Conservation (phyloP, 2,113 vertebrate species). For the Sitta europaea region DNA sequence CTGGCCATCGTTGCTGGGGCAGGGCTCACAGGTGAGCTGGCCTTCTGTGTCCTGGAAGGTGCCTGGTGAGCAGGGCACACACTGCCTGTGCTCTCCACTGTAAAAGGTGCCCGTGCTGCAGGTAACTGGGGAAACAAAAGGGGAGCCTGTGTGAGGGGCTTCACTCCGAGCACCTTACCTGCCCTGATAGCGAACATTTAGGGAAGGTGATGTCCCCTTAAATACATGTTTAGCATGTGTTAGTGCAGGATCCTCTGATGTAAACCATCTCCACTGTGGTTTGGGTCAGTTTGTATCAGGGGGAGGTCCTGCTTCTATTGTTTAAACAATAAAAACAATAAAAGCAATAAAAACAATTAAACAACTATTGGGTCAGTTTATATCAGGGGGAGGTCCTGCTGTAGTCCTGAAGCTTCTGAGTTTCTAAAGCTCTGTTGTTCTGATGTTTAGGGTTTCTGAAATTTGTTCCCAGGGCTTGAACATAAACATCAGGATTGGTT, state of each 20-base stretch:
- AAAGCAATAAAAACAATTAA: no score
- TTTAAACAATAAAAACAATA: no score
- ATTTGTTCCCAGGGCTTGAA: no score
- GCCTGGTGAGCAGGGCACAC: constrained; percentile 82
- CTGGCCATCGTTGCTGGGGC: constrained; percentile 84
- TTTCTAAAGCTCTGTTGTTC: no score
- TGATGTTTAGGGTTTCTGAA: no score
- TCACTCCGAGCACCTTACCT: not conserved
- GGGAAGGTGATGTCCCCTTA: no score
- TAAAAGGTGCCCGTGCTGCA: constrained; percentile 87
- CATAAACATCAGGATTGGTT: no score
- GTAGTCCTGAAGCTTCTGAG: no score
- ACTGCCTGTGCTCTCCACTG: constrained; percentile 84
- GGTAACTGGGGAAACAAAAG: constrained; percentile 76
- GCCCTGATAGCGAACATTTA: not conserved
- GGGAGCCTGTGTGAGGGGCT: not conserved
- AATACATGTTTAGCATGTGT: not conserved
- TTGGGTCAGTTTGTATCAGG: not conserved
- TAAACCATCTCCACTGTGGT: not conserved
- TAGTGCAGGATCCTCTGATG: not conserved
- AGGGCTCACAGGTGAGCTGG: constrained; percentile 90
- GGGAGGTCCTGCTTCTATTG: not conserved
- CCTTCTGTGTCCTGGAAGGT: constrained; percentile 89
- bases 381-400: no score
- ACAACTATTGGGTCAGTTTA: no score